A percentile compares a stretch with the other conserved stretches of the same genome.
Evolutionary conservation across 1,140 invertebrate species (phyloP).

Genomic region (Drosophila arawakana): DNA sequence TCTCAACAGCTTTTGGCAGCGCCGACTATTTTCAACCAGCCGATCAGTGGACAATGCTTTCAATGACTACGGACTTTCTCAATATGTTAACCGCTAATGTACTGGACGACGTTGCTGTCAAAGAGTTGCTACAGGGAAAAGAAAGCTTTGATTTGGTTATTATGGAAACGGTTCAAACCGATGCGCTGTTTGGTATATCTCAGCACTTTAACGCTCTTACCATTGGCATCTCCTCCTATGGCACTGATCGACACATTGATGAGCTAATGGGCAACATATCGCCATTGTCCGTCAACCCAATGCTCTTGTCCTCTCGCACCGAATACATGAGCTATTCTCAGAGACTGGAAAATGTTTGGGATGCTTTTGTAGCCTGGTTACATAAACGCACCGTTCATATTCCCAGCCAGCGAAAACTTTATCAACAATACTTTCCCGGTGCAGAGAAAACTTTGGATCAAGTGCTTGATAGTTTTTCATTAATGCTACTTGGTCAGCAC

Average conservation of each 20-base stretch:
- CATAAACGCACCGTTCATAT: constrained; percentile 51
- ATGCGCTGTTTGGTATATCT: constrained; percentile 71
- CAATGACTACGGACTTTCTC: constrained; percentile 61
- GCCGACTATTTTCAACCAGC: constrained; percentile 31
- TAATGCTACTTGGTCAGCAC: constrained; percentile 87
- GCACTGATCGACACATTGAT: constrained; percentile 69
- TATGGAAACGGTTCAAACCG: constrained; percentile 70
- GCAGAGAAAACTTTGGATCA: constrained; percentile 49
- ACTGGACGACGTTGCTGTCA: constrained; percentile 60
- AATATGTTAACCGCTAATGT: constrained; percentile 68
- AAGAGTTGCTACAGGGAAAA: constrained; percentile 31
- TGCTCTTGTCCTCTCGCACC: constrained; percentile 66
- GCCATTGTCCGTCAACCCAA: constrained; percentile 79
- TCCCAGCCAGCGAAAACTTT: constrained; percentile 77
- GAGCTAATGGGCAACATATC: constrained; percentile 73
- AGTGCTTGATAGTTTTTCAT: constrained; percentile 83
- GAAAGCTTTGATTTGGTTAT: constrained; percentile 74
- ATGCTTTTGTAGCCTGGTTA: constrained; percentile 40
- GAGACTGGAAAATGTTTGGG: constrained; percentile 82
- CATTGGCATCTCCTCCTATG: constrained; percentile 75
- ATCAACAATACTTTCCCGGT: constrained; percentile 80
- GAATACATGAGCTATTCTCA: constrained; percentile 84
- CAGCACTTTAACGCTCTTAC: constrained; percentile 73
- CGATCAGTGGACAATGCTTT: constrained; percentile 52
- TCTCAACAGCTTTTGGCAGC: constrained; percentile 34